These are phyloP conservation scores for Bagarius yarrelli DNA, from an alignment of 2,113 vertebrate species.

Conservation along the genomic window DNA sequence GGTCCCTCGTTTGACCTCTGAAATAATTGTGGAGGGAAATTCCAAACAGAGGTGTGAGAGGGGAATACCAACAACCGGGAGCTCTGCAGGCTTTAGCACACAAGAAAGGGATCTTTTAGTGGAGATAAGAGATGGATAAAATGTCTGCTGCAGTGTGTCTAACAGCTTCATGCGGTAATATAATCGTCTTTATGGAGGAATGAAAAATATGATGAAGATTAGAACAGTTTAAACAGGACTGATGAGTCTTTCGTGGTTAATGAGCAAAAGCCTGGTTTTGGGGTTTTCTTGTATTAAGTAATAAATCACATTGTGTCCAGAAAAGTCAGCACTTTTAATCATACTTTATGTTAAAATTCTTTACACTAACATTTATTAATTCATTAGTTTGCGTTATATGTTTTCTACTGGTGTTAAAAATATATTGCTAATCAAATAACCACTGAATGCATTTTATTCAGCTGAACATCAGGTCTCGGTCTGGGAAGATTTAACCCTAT, in stretches of 20 bases:
- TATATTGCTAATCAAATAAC: background rate
- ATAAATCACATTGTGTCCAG: background rate
- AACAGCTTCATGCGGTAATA: conserved; percentile 16
- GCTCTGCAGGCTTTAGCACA: conserved; percentile 1
- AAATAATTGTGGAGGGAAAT: conserved; percentile 21
- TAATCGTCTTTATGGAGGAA: background rate
- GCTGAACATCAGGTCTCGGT: background rate
- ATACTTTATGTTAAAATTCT: background rate
- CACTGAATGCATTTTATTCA: background rate
- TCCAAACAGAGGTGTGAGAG: conserved; percentile 3
- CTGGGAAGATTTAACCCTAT: too few relatives aligned
- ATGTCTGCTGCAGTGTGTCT: background rate
- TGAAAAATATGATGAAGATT: conserved; percentile 16
- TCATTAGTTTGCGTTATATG: background rate
- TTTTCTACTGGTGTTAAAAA: background rate
- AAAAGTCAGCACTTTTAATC: background rate
- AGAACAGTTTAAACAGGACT: background rate
- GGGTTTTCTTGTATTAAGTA: background rate
- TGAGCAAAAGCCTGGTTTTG: background rate
- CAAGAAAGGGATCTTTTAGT: background rate
- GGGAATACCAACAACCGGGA: conserved; percentile 13
- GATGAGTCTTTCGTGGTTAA: background rate
- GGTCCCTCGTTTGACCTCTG: conserved; percentile 22
- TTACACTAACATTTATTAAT: background rate
- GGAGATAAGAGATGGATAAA: background rate